phyloP scores from a whole-genome alignment of 2,113 vertebrate genomes.

The Thamnophis sirtalis region DNA sequence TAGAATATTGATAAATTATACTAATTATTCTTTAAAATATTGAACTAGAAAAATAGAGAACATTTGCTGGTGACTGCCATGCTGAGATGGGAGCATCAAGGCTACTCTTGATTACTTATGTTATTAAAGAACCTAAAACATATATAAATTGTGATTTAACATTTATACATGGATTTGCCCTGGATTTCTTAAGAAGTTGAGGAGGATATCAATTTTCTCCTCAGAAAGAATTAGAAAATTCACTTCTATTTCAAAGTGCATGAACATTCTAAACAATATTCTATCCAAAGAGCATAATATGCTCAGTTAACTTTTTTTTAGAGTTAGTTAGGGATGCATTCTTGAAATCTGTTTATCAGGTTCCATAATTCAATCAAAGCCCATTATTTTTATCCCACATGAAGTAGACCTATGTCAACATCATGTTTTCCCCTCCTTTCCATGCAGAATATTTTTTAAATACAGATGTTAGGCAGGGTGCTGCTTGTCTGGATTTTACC shows the following conservation, averaged over 20 bases:
- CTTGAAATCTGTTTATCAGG: constrained; percentile 22
- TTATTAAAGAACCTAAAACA: constrained; percentile 59
- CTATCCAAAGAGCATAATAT: constrained; percentile 21
- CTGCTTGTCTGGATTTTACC: neutral
- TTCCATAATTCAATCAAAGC: constrained; percentile 34
- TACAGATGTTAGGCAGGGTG: constrained; percentile 2
- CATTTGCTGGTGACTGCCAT: constrained; percentile 57
- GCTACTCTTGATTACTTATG: constrained; percentile 57
- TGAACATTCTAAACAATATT: constrained; percentile 33
- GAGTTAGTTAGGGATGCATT: constrained; percentile 39
- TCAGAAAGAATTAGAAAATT: constrained; percentile 35
- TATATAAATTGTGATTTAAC: constrained; percentile 42
- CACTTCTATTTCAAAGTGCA: constrained; percentile 33
- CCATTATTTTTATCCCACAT: constrained; percentile 40
- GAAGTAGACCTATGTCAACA: constrained; percentile 34
- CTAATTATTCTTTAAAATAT: constrained; percentile 62
- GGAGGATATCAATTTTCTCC: constrained; percentile 29
- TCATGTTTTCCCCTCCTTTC: neutral
- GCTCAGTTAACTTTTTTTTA: constrained; percentile 26
- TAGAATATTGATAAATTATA: constrained; percentile 61
- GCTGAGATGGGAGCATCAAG: constrained; percentile 62
- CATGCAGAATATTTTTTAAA: neutral
- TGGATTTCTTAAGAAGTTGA: constrained; percentile 33
- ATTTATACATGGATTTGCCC: constrained; percentile 46
- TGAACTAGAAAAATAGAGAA: constrained; percentile 71